Percentiles rank a stretch among this genome's conserved stretches.
These are phyloP conservation scores for Eulemur macaco DNA, from an alignment of 2,113 vertebrate genomes.

Conservation along the genomic window DNA sequence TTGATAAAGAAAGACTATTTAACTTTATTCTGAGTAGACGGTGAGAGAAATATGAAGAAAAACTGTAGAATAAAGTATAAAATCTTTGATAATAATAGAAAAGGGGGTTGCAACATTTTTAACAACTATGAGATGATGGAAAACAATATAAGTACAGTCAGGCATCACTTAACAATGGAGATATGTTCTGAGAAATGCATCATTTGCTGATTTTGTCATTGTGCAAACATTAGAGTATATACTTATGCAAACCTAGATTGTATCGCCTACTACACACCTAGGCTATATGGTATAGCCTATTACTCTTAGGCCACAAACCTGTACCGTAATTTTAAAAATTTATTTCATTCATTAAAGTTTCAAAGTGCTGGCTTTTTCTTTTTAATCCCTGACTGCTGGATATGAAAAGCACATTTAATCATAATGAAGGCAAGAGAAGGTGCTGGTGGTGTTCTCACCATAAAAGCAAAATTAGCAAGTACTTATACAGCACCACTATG, in stretches of 20 bases:
- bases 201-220: not conserved
- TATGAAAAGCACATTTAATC: not conserved
- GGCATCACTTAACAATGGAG: not conserved
- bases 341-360: not conserved
- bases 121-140: not conserved
- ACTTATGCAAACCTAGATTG: not conserved
- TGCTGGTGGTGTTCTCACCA: not conserved
- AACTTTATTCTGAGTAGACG: not conserved
- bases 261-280: not conserved
- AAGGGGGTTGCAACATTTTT: not conserved
- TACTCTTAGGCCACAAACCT: not conserved
- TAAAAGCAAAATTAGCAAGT: not conserved
- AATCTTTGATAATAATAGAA: not conserved
- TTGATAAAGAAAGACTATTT: not conserved
- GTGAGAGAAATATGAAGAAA: not conserved
- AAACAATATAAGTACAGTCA: not conserved
- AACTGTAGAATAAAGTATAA: not conserved
- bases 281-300: not conserved
- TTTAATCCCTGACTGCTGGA: not conserved
- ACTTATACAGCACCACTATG: not conserved
- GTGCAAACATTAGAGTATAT: not conserved
- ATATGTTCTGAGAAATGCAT: not conserved
- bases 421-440: not conserved
- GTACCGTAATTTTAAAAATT: not conserved
- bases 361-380: not conserved